Conservation (phyloP, 2,888 invertebrate genomes). For the Rhingia rostrata region DNA sequence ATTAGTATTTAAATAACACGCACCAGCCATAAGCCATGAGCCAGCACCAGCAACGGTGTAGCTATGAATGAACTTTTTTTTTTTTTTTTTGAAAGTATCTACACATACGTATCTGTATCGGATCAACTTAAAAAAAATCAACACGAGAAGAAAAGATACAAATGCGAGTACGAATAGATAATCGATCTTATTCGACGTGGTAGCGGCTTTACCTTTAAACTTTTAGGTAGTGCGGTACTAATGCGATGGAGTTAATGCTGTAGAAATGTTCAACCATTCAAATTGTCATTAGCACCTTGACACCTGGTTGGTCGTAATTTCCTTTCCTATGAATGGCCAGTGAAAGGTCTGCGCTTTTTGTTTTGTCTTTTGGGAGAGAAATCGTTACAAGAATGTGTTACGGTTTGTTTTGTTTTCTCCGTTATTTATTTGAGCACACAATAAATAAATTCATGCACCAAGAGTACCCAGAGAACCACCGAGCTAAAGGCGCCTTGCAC, state of each 20-base stretch:
- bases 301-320: background rate
- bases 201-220: background rate
- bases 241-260: background rate
- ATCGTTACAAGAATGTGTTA: background rate
- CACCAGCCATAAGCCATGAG: too few species aligned
- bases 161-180: background rate
- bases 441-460: background rate
- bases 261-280: conserved; percentile 11
- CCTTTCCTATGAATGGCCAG: background rate
- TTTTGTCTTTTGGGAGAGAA: background rate
- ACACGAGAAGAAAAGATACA: too few species aligned
- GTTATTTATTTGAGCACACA: background rate
- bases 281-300: conserved; percentile 26
- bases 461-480: too few species aligned
- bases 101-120: background rate
- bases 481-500: too few species aligned
- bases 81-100: conserved; percentile 20
- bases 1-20: background rate
- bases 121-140: background rate
- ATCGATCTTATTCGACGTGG: conserved; percentile 29
- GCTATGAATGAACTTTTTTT: conserved; percentile 43
- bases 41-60: background rate
- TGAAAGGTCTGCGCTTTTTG: conserved; percentile 12
- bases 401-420: background rate
- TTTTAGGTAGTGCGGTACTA: background rate